Percentiles rank a stretch among this genome's conserved stretches.
These are phyloP conservation scores for Spizaetus ornatus DNA, from an alignment of 2,113 vertebrate genomes.

Conservation along the genomic window DNA sequence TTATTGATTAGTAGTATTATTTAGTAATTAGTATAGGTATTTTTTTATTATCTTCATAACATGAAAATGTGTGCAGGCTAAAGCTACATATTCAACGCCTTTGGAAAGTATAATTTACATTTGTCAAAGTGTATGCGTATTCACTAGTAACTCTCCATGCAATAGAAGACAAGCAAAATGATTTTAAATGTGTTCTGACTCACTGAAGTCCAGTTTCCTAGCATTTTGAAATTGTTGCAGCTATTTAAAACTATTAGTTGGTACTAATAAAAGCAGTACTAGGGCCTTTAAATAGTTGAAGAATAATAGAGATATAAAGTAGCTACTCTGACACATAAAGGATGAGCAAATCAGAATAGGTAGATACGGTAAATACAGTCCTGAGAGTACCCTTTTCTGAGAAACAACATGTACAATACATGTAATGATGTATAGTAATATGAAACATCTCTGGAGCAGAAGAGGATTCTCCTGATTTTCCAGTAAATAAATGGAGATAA, in stretches of 20 bases:
- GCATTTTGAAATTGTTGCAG: not conserved
- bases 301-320: not conserved
- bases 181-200: not conserved
- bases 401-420: not conserved
- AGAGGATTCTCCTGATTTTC: not conserved
- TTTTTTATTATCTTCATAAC: not conserved
- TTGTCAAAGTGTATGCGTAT: not conserved
- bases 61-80: not conserved
- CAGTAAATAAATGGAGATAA: not conserved
- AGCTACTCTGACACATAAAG: not conserved
- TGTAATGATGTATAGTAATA: no score
- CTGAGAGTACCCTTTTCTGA: not conserved
- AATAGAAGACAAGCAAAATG: not conserved
- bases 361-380: not conserved
- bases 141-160: not conserved
- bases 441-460: not conserved
- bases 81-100: not conserved
- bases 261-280: not conserved
- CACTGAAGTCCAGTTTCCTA: not conserved
- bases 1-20: slow-evolving; percentile 52
- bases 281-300: not conserved
- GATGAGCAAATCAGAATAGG: not conserved
- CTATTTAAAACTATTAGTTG: not conserved
- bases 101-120: not conserved
- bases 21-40: slow-evolving; percentile 2